A percentile compares a stretch with the other conserved stretches of the same genome.
phyloP scores from a whole-genome alignment of 2,888 invertebrate genomes.

The Ormyrus nitidulus region DNA sequence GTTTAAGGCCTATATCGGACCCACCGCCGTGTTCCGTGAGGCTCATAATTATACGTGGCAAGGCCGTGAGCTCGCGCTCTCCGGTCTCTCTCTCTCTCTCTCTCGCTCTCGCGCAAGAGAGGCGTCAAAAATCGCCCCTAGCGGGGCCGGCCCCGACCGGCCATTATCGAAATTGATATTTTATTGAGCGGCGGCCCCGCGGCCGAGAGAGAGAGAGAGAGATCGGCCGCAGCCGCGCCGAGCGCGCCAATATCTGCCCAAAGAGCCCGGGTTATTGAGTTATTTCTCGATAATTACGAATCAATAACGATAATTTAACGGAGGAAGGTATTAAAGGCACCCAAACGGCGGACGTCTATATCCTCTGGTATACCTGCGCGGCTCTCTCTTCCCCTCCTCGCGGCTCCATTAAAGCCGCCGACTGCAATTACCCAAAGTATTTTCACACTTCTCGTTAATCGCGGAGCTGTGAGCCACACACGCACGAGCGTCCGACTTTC shows the following conservation, averaged over 20 bases:
- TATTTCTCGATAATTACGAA: conserved; percentile 71
- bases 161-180: conserved; percentile 74
- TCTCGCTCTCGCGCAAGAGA: conserved; percentile 57
- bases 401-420: conserved; percentile 32
- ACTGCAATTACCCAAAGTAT: conserved; percentile 52
- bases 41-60: conserved; percentile 64
- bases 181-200: conserved; percentile 66
- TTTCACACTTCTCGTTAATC: conserved; percentile 56
- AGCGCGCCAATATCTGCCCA: too few species aligned
- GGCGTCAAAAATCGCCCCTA: conserved; percentile 73
- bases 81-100: too few species aligned
- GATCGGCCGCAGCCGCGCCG: conserved; percentile 16
- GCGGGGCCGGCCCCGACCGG: conserved; percentile 56
- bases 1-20: conserved; percentile 62
- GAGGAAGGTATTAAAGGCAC: conserved; percentile 50
- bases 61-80: conserved; percentile 57
- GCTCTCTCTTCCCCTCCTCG: conserved; percentile 49
- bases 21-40: conserved; percentile 75
- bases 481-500: conserved; percentile 10
- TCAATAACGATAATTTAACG: conserved; percentile 69
- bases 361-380: conserved; percentile 28
- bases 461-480: neutral
- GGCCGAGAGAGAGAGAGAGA: conserved; percentile 21
- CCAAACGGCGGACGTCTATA: neutral
- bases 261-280: conserved; percentile 67